phyloP scores from a whole-genome alignment of 2,888 invertebrate species.

The Allophyes oxyacanthae region DNA sequence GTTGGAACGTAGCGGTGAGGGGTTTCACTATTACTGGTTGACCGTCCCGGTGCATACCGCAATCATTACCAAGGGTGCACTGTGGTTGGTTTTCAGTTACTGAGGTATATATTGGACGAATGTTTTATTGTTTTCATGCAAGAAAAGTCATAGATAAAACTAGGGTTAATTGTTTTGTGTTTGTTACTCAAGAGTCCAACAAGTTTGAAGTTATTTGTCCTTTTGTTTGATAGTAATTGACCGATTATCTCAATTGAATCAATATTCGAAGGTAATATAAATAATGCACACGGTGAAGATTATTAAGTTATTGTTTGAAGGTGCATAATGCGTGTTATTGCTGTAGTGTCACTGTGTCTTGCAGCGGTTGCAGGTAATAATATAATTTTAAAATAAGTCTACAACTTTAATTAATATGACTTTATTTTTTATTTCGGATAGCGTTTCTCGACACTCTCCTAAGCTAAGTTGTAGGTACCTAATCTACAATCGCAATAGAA shows the following conservation, averaged over 20 bases:
- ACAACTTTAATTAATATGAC: too few relatives aligned
- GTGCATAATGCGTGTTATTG: constrained; percentile 47
- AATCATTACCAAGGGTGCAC: too few relatives aligned
- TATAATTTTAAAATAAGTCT: neutral
- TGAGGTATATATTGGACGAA: too few relatives aligned
- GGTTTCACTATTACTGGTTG: too few relatives aligned
- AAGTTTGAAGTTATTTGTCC: constrained; percentile 46
- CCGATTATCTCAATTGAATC: constrained; percentile 37
- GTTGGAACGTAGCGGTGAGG: too few relatives aligned
- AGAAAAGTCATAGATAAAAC: neutral
- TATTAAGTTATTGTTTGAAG: constrained; percentile 19
- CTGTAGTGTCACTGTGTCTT: constrained; percentile 31
- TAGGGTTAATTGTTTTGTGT: constrained; percentile 7
- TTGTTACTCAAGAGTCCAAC: constrained; percentile 11
- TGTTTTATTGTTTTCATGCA: neutral
- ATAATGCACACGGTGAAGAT: constrained; percentile 4
- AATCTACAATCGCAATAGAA: too few relatives aligned
- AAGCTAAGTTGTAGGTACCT: too few relatives aligned
- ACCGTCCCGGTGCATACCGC: too few relatives aligned
- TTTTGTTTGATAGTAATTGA: constrained; percentile 33
- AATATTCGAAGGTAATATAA: constrained; percentile 48
- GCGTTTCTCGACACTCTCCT: too few relatives aligned
- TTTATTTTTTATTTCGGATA: too few relatives aligned
- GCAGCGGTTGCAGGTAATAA: constrained; percentile 48
- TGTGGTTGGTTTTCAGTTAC: too few relatives aligned